Conservation (phyloP, 2,888 invertebrate species). For the Nemotelus pantherinus region DNA sequence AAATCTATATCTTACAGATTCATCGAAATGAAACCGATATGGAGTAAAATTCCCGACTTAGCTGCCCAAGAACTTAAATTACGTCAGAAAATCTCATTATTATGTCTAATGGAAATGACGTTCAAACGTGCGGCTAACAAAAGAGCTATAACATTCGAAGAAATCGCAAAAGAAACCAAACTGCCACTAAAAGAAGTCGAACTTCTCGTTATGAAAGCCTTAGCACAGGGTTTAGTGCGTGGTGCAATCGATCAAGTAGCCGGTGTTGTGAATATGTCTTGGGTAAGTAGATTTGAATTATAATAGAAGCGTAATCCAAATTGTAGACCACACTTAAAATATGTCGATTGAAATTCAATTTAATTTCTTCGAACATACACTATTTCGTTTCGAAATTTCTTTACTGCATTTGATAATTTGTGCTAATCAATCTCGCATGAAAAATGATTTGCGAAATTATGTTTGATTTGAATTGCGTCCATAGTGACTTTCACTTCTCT, state of each 20-base stretch:
- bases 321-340: no score
- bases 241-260: conserved; percentile 95
- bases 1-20: conserved; percentile 63
- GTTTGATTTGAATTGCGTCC: no score
- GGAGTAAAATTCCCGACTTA: conserved; percentile 85
- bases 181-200: conserved; percentile 90
- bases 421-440: no score
- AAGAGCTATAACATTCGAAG: conserved; percentile 85
- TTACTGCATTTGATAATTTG: no score
- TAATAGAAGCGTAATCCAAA: background rate
- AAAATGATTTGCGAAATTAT: no score
- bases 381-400: background rate
- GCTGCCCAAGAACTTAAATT: conserved; percentile 82
- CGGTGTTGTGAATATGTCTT: conserved; percentile 74
- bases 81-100: conserved; percentile 91
- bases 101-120: conserved; percentile 98
- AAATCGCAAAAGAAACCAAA: conserved; percentile 87
- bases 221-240: conserved; percentile 91
- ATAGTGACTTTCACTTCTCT: no score
- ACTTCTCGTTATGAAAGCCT: conserved; percentile 95
- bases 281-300: conserved; percentile 65
- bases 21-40: conserved; percentile 76
- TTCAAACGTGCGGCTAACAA: conserved; percentile 92
- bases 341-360: no score
- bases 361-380: no score